Evolutionary conservation across 1,140 invertebrate species (phyloP).

Genomic region (Ericerus pela): DNA sequence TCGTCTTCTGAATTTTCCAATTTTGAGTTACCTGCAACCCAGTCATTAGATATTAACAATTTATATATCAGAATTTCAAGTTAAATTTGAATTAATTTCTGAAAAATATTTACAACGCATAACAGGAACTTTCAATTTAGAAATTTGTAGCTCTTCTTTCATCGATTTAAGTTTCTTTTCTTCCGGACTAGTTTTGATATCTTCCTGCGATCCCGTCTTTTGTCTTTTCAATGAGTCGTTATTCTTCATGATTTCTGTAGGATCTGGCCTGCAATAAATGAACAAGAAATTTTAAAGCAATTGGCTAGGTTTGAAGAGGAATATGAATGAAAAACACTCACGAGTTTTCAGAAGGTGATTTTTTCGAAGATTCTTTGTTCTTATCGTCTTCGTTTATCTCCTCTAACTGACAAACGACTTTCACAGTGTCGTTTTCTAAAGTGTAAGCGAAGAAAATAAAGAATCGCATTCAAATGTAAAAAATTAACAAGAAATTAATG

Average conservation of each 20-base stretch:
- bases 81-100: no score
- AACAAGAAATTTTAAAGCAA: not conserved
- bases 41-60: no score
- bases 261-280: not conserved
- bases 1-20: slow-evolving; percentile 20
- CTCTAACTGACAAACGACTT: not conserved
- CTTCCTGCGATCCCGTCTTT: not conserved
- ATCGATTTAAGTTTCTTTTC: slow-evolving; percentile 4
- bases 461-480: no score
- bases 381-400: not conserved
- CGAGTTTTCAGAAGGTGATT: not conserved
- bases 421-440: slow-evolving; percentile 1
- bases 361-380: slow-evolving; percentile 3
- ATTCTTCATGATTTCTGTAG: not conserved
- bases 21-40: not conserved
- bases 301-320: not conserved
- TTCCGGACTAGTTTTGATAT: slow-evolving; percentile 6
- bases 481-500: no score
- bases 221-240: slow-evolving; percentile 1
- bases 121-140: not conserved
- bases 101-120: not conserved
- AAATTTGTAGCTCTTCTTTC: not conserved
- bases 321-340: not conserved
- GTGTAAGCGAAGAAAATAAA: no score
- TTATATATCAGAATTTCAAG: no score